Conservation (phyloP, 2,797 vertebrate species). For the Rhinatrema bivittatum region DNA sequence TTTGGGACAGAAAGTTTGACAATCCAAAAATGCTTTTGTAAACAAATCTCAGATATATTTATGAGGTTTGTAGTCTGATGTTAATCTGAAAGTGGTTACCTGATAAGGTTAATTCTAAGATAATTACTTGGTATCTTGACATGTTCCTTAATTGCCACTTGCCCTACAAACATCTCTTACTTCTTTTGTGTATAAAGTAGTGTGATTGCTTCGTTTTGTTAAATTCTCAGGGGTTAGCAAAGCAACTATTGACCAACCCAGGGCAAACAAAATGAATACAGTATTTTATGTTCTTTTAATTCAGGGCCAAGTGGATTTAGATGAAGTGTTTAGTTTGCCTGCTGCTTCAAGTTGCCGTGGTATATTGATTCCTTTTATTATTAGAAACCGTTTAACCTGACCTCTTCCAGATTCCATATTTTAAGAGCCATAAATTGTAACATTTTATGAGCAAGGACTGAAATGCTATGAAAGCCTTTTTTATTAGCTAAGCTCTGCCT, state of each 20-base stretch:
- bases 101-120: slow-evolving; percentile 54
- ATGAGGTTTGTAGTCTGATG: slow-evolving; percentile 31
- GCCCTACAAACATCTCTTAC: slow-evolving; percentile 44
- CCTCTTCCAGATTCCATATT: slow-evolving; percentile 63
- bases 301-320: slow-evolving; percentile 68
- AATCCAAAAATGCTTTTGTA: slow-evolving; percentile 36
- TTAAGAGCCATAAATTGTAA: slow-evolving; percentile 68
- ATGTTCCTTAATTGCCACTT: slow-evolving; percentile 47
- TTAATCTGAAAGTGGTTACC: slow-evolving; percentile 39
- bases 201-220: no score
- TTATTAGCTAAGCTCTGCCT: slow-evolving; percentile 54
- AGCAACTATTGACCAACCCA: slow-evolving; percentile 42
- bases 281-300: slow-evolving; percentile 73
- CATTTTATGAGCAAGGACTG: slow-evolving; percentile 54
- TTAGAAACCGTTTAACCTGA: slow-evolving; percentile 63
- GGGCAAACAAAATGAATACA: slow-evolving; percentile 62
- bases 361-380: slow-evolving; percentile 70
- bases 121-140: slow-evolving; percentile 53
- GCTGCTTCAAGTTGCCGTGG: slow-evolving; percentile 55
- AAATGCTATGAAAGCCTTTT: slow-evolving; percentile 61
- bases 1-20: slow-evolving; percentile 1
- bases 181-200: slow-evolving; percentile 34
- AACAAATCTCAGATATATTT: slow-evolving; percentile 31
- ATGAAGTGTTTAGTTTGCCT: slow-evolving; percentile 69
- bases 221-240: slow-evolving; percentile 33